Evolutionary conservation across 2,113 vertebrate genomes (phyloP), one percentile per base, ranked within the genome.

Genomic region (Oxygymnocypris stewartii): DNA sequence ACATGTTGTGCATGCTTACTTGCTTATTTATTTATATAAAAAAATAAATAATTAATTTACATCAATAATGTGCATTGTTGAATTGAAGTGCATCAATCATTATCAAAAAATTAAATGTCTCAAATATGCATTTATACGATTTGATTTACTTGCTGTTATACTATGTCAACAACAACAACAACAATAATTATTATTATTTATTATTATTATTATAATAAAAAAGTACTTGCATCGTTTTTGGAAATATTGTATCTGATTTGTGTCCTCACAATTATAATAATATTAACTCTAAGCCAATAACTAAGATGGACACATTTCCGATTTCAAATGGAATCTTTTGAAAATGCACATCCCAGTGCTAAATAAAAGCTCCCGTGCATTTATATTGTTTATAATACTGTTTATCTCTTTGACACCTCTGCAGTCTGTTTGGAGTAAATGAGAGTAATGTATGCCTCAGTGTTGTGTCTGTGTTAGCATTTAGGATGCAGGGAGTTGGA

Each of bases 401-500:
- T 63, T 69, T 84, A 75, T 87, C 44, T 47, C 25, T 85, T 47
- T 81, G 51, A 67, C 83, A 75, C 78, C 44, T 73, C 25, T 85
- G 47, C 74, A 74, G 75, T 78, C 51, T 18, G 57, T 44, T 14
- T 89, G 57, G 67, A 69, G 47, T 65, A 76, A 86, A 86, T 88
- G 76, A 49, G 77, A 85, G 71, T 78, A 86, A 86, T 84, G 25
- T 84, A 63, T 79, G 84, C 79, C 28, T 81, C 67, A 67, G 85
- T 71, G 79, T 61, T 51, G 87, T 88, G 88, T 84, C 87, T 82
- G 77, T n/a, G 57, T 69, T 89, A 88, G 89, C 87, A 91, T 90
- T 91, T 92, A 77, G 91, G 88, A 88, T 44, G 37, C 79, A 91
- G 85, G 69, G 44, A 31, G 88, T 87, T 16, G 90, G 90, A 91